A percentile compares a stretch with the other conserved stretches of the same genome.
These are phyloP conservation scores for Cirrhinus mrigala DNA, from an alignment of 2,797 vertebrate species.

Conservation along the genomic window DNA sequence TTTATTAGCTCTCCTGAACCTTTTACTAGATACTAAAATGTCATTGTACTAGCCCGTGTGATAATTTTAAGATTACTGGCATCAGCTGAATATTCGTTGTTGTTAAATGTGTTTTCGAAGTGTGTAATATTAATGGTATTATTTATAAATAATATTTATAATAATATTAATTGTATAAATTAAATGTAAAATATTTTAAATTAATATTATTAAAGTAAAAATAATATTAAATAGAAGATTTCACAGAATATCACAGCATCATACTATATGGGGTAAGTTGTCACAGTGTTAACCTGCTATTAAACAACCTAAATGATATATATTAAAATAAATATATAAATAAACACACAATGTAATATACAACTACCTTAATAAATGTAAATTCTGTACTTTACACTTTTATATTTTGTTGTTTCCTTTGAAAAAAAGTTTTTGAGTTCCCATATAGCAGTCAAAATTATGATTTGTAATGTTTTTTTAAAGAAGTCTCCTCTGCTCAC, in stretches of 20 bases:
- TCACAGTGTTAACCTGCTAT: too few species aligned
- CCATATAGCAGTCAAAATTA: too few species aligned
- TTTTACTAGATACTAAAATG: background rate
- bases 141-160: background rate
- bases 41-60: background rate
- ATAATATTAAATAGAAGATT: background rate
- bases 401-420: background rate
- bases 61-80: background rate
- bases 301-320: background rate
- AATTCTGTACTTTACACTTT: background rate
- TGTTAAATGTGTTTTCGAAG: background rate
- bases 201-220: background rate
- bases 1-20: background rate
- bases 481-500: too few species aligned
- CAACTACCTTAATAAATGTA: background rate
- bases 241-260: background rate
- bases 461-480: too few species aligned
- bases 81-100: background rate
- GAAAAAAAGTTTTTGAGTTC: background rate
- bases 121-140: background rate
- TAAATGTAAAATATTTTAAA: background rate
- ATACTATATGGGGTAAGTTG: background rate
- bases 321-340: background rate
- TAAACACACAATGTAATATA: background rate
- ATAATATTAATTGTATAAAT: background rate